phyloP scores from a whole-genome alignment of 1,140 invertebrate genomes.

The Asbolus verrucosus region DNA sequence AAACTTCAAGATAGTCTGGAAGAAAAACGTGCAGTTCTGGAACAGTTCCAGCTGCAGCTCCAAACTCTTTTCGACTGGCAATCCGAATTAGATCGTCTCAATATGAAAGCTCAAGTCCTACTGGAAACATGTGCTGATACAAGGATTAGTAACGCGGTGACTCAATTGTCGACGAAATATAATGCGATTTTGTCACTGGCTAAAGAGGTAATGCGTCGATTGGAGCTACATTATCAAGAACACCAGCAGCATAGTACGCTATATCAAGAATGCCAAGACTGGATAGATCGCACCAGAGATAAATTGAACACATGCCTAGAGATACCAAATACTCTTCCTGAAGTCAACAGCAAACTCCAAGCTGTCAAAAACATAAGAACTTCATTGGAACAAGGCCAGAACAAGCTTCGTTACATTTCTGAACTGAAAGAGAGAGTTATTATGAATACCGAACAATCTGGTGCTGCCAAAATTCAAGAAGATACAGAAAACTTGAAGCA shows the following conservation, averaged over 20 bases:
- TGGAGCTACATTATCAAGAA: conserved; percentile 93
- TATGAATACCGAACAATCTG: conserved; percentile 89
- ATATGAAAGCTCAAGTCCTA: conserved; percentile 89
- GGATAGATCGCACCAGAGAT: conserved; percentile 88
- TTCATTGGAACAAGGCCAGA: conserved; percentile 90
- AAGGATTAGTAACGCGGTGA: conserved; percentile 92
- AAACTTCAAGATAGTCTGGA: conserved; percentile 91
- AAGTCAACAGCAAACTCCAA: conserved; percentile 87
- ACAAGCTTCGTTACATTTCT: conserved; percentile 88
- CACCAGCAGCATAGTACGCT: conserved; percentile 90
- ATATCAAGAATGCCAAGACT: conserved; percentile 91
- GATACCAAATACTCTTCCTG: conserved; percentile 80
- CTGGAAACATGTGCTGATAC: conserved; percentile 94
- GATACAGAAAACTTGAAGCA: conserved; percentile 88
- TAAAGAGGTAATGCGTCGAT: conserved; percentile 91
- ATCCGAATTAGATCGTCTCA: conserved; percentile 89
- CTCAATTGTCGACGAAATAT: conserved; percentile 94
- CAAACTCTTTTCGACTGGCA: conserved; percentile 96
- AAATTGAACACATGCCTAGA: conserved; percentile 83
- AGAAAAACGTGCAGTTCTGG: conserved; percentile 88
- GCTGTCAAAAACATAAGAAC: conserved; percentile 86
- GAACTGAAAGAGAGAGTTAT: conserved; percentile 93
- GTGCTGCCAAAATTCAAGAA: conserved; percentile 88
- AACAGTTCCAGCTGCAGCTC: conserved; percentile 90
- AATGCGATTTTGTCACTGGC: conserved; percentile 90